A percentile compares a stretch with the other conserved stretches of the same genome.
Conservation (phyloP, 2,113 vertebrate genomes). For the Eulacestoma nigropectus region DNA sequence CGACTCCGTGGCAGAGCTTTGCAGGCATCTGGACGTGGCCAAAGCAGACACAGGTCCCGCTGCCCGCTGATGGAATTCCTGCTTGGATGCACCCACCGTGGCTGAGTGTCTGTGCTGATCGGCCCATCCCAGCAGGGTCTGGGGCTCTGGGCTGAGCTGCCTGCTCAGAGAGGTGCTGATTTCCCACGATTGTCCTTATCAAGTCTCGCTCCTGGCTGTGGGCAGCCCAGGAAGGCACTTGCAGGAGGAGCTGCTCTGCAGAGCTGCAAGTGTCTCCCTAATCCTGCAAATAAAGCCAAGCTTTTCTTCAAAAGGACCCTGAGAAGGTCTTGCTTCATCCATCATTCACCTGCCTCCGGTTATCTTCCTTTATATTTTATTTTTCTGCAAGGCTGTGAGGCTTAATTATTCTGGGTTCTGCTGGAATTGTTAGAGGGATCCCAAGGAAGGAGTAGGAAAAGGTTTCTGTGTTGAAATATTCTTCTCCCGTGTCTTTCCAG, state of each 20-base stretch:
- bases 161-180: background rate
- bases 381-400: background rate
- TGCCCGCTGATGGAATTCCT: background rate
- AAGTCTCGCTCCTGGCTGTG: background rate
- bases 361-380: background rate
- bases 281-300: background rate
- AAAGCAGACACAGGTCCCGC: fast-evolving
- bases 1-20: background rate
- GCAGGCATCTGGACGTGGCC: background rate
- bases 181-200: background rate
- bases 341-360: background rate
- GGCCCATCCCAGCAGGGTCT: background rate
- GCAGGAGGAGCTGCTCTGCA: background rate
- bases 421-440: background rate
- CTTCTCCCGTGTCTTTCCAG: background rate
- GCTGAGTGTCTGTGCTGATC: background rate
- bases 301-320: background rate
- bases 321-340: background rate
- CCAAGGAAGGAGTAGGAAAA: background rate
- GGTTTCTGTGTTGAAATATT: background rate
- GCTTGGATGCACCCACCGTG: fast-evolving
- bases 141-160: background rate
- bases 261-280: background rate
- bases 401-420: background rate
- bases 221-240: background rate